Evolutionary conservation across 2,888 invertebrate genomes (phyloP).

Genomic region (Ptychoptera albimana): DNA sequence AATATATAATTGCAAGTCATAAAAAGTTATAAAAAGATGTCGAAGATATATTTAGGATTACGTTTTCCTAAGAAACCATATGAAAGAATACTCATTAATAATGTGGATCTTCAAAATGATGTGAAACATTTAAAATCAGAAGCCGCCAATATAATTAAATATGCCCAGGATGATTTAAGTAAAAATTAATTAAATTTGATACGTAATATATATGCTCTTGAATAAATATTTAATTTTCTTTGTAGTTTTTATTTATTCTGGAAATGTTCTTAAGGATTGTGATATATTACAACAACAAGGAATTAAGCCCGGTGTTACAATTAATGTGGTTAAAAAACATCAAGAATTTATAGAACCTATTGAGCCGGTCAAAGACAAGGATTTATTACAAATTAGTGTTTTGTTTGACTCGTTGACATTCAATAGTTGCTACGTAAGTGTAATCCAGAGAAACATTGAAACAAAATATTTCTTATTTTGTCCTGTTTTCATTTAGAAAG

Average conservation of each 20-base stretch:
- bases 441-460: too few relatives aligned
- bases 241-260: slow-evolving; percentile 49
- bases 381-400: slow-evolving; percentile 20
- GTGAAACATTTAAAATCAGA: slow-evolving; percentile 36
- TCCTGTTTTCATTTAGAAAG: slow-evolving; percentile 12
- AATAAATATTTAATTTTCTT: slow-evolving; percentile 9
- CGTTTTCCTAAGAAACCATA: slow-evolving; percentile 10
- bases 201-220: slow-evolving; percentile 26
- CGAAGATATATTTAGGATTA: too few relatives aligned
- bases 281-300: slow-evolving; percentile 38
- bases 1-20: too few relatives aligned
- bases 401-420: background rate
- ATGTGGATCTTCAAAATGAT: slow-evolving; percentile 38
- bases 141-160: slow-evolving; percentile 33
- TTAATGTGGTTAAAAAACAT: slow-evolving; percentile 33
- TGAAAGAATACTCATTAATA: slow-evolving; percentile 37
- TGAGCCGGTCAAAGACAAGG: slow-evolving; percentile 17
- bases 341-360: slow-evolving; percentile 19
- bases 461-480: background rate
- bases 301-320: slow-evolving; percentile 34
- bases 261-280: slow-evolving; percentile 42
- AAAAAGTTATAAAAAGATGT: too few relatives aligned
- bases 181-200: slow-evolving; percentile 12
- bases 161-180: slow-evolving; percentile 36
- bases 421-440: slow-evolving; percentile 4